A percentile compares a stretch with the other conserved stretches of the same genome.
Conservation (phyloP, 2,113 vertebrate species). For the Herpailurus yagouaroundi region DNA sequence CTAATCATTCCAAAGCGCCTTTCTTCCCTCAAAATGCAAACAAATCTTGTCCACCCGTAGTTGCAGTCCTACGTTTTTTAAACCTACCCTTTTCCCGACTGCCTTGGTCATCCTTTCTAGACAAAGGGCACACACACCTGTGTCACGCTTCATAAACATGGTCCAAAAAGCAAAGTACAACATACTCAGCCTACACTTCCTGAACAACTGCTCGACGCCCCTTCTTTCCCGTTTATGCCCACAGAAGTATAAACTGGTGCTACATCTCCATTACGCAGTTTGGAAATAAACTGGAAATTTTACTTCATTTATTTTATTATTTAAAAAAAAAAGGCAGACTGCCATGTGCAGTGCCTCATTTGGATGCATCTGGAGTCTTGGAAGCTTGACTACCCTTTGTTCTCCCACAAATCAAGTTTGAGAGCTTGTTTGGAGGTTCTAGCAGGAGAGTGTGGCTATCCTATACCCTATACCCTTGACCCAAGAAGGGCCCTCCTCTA, state of each 20-base stretch:
- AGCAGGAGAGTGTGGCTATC: too few relatives aligned
- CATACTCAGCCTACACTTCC: background rate
- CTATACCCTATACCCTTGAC: too few relatives aligned
- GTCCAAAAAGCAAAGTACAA: background rate
- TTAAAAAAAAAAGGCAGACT: too few relatives aligned
- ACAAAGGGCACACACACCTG: background rate
- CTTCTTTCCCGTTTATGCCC: background rate
- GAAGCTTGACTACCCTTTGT: too few relatives aligned
- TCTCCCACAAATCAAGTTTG: too few relatives aligned
- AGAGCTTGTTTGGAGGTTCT: too few relatives aligned
- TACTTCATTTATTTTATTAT: background rate
- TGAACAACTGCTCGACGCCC: background rate
- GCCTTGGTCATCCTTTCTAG: background rate
- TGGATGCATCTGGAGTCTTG: too few relatives aligned
- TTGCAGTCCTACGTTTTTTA: background rate
- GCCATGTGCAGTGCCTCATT: too few relatives aligned
- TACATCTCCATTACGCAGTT: background rate
- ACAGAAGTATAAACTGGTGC: background rate
- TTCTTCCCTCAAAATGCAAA: background rate
- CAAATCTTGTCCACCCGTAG: too few relatives aligned
- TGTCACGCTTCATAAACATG: background rate
- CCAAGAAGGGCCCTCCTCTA: too few relatives aligned
- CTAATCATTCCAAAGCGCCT: background rate
- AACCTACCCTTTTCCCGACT: background rate
- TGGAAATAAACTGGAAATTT: background rate